Evolutionary conservation across 2,888 invertebrate species (phyloP), one percentile per base, ranked within the genome.

Genomic region (Oscheius sp.): DNA sequence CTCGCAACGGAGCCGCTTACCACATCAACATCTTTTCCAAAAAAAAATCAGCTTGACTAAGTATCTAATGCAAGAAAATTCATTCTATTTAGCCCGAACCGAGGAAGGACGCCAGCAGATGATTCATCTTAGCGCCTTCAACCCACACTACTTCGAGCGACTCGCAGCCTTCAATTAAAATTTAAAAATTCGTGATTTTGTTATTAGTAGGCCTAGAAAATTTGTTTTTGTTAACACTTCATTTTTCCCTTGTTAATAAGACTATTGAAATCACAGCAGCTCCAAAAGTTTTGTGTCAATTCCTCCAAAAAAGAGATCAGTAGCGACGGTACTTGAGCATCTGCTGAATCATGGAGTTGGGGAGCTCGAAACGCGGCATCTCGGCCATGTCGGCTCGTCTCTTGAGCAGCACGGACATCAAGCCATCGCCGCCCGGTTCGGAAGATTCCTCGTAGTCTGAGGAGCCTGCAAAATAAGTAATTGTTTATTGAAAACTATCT

Each of bases 121-220:
- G 71, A 80, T 81, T 73, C 78, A 87, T 70, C 78, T 88, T 42
- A 82, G 86, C 62, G 88, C 81, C 21, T 88, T 80, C 80, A 87
- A 87, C 74, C 88, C 88, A 1, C 80, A 78, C 65, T 77, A 86
- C 60, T 88, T 83, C 73, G 88, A 88, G 60, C 73, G 87, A 63
- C 48, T 88, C 0, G 87, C 87, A 62, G 85, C 88, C 1, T 86
- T 87, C 75, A 83, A 81, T 53, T 87, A 62, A 58, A 21, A 21
- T 21, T 21, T 21, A 21, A 21, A 21, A 21, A 21, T 21, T 65
- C 37, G 21, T 13, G n/a, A 58, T 32, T 7, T 58, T 42, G 35
- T 72, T 42, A 42, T 62, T n/a, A 29, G 51, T 47, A 47, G 47
- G 62, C 29, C 13, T 72, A 72, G 51, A 42, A 35, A 5, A 42